Percentiles rank a stretch among this genome's conserved stretches.
Evolutionary conservation across 2,797 vertebrate genomes (phyloP).

Genomic region (Taeniopygia guttata): DNA sequence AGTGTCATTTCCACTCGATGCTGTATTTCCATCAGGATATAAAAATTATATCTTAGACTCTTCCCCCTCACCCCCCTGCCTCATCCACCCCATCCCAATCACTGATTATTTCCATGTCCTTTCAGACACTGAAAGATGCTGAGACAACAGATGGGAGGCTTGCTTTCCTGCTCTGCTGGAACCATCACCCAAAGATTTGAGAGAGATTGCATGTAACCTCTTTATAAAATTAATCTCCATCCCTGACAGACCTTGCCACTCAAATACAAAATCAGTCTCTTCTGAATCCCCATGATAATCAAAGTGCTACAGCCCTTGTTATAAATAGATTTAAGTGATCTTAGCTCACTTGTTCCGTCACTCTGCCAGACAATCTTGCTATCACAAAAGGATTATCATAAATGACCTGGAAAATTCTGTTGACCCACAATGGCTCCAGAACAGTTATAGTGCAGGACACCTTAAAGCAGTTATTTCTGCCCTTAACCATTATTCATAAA

Average conservation of each 20-base stretch:
- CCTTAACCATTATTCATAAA: neutral
- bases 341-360: neutral
- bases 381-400: slow-evolving; percentile 2
- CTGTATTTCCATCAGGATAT: neutral
- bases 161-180: neutral
- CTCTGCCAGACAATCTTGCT: neutral
- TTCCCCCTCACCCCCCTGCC: fast-evolving
- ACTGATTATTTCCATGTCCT: neutral
- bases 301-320: neutral
- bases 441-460: neutral
- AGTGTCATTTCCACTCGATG: neutral
- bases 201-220: neutral
- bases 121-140: neutral
- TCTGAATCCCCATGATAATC: slow-evolving; percentile 16
- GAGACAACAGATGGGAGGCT: neutral
- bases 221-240: slow-evolving; percentile 13
- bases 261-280: slow-evolving; percentile 20
- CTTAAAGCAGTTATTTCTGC: neutral
- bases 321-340: slow-evolving; percentile 43
- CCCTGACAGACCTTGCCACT: neutral
- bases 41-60: neutral
- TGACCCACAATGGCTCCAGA: neutral
- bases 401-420: neutral
- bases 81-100: too few relatives aligned
- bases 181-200: neutral